phyloP scores from a whole-genome alignment of 2,888 invertebrate genomes.

The Lottia scabra region DNA sequence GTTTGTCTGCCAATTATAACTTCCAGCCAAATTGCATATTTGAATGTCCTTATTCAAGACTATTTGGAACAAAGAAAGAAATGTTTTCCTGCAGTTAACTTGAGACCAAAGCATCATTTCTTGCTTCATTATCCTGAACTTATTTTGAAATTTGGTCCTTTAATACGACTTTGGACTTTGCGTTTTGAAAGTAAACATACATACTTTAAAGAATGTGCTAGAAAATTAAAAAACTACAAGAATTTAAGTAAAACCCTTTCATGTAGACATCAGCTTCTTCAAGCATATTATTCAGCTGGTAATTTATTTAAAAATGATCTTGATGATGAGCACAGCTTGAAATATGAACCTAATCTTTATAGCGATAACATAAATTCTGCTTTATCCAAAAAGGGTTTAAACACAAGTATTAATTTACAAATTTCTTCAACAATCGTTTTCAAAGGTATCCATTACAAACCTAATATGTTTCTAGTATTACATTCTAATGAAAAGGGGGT shows the following conservation, averaged over 20 bases:
- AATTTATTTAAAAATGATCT: neutral
- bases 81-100: conserved; percentile 13
- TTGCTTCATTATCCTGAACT: conserved; percentile 29
- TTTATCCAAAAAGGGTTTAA: neutral
- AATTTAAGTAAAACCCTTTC: conserved; percentile 15
- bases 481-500: neutral
- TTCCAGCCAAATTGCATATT: conserved; percentile 15
- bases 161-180: conserved; percentile 30
- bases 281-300: neutral
- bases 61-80: conserved; percentile 13
- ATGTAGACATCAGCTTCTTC: neutral
- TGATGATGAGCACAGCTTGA: neutral
- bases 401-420: neutral
- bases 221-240: no score
- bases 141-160: conserved; percentile 6
- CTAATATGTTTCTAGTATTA: neutral
- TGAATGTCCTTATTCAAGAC: conserved; percentile 16
- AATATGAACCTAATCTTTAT: neutral
- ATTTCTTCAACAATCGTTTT: neutral
- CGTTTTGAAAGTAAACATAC: conserved; percentile 35
- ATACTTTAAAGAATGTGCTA: conserved; percentile 33
- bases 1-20: neutral
- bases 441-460: neutral
- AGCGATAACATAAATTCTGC: neutral
- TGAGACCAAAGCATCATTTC: conserved; percentile 31